Evolutionary conservation across 1,140 invertebrate genomes (phyloP).

Genomic region (Drosophila yakuba): DNA sequence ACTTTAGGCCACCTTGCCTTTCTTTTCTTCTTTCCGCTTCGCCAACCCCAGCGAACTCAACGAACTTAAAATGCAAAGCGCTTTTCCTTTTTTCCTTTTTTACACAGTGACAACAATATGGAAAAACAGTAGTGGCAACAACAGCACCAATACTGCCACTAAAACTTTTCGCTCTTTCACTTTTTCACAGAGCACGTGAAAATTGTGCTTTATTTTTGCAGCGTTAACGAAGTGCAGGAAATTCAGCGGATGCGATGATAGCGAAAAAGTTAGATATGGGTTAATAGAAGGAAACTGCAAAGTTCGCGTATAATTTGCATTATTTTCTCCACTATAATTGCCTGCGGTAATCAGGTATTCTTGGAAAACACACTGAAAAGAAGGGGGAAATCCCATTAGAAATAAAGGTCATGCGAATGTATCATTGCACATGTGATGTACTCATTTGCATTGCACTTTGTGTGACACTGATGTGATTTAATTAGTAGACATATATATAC

Average conservation of each 20-base stretch:
- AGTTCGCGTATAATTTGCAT: no score
- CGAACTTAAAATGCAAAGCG: constrained; percentile 77
- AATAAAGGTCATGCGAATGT: no score
- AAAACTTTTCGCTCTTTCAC: constrained; percentile 74
- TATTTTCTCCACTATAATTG: no score
- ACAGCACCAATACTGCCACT: constrained; percentile 55
- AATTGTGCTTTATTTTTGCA: constrained; percentile 1
- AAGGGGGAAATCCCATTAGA: no score
- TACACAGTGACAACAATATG: constrained; percentile 1
- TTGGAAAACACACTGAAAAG: no score
- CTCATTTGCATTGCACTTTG: no score
- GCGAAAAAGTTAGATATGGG: not conserved
- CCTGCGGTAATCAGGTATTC: no score
- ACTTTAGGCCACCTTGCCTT: constrained; percentile 35
- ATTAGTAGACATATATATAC: no score
- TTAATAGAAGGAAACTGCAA: no score
- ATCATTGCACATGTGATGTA: no score
- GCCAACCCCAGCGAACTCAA: constrained; percentile 44
- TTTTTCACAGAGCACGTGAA: constrained; percentile 27
- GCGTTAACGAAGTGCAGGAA: constrained; percentile 56
- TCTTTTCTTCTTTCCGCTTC: constrained; percentile 57
- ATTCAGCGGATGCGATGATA: constrained; percentile 39
- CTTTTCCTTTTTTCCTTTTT: constrained; percentile 20
- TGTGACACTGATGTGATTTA: no score
- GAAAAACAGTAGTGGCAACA: not conserved